Evolutionary conservation across 2,113 vertebrate species (phyloP).

Genomic region (Sebastes schlegelii): DNA sequence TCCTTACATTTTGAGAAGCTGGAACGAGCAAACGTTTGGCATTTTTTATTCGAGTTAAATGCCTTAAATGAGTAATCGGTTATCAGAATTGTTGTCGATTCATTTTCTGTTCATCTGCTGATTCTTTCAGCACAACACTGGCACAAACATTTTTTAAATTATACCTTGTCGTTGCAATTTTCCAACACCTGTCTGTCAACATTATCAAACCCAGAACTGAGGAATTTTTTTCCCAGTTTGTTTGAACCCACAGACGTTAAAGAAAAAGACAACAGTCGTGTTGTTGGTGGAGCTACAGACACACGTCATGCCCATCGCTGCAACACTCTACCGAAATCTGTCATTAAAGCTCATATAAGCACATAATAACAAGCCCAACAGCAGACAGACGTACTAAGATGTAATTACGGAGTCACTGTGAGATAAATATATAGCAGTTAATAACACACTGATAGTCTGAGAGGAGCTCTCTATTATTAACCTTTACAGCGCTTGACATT

Average conservation of each 20-base stretch:
- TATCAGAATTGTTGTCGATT: no score
- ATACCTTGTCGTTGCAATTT: background rate
- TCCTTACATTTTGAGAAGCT: background rate
- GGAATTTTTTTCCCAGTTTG: no score
- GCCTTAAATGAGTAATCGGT: background rate
- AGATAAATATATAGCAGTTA: slow-evolving; percentile 6
- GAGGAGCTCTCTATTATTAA: slow-evolving; percentile 5
- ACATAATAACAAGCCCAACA: slow-evolving; percentile 1
- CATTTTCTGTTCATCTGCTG: no score
- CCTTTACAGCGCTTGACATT: background rate
- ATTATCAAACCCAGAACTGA: background rate
- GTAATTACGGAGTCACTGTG: background rate
- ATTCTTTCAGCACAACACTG: background rate
- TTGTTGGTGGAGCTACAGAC: background rate
- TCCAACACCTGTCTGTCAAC: background rate
- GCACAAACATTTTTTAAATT: no score
- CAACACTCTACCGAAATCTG: background rate
- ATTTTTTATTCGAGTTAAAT: no score
- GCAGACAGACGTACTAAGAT: background rate
- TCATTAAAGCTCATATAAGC: slow-evolving; percentile 1
- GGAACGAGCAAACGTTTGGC: no score
- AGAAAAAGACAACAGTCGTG: no score
- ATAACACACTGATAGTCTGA: slow-evolving; percentile 8
- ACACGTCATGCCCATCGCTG: background rate
- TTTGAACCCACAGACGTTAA: no score